These are phyloP conservation scores for Cynaeus angustus DNA, from an alignment of 2,888 invertebrate genomes.

Conservation along the genomic window DNA sequence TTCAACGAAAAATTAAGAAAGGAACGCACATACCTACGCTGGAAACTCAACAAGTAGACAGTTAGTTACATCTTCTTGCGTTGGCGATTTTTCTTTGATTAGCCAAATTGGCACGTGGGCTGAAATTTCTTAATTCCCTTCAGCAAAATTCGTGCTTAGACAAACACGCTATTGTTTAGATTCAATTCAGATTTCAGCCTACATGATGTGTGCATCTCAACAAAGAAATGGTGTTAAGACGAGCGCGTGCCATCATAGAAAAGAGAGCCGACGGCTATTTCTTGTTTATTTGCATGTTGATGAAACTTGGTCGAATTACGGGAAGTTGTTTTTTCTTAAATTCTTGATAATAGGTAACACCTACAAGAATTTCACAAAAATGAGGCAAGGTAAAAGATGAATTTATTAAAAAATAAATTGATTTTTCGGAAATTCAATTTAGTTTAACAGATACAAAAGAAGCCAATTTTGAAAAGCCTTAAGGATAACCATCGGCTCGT, in stretches of 20 bases:
- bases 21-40: not conserved
- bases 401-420: too few relatives aligned
- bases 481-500: too few relatives aligned
- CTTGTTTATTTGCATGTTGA: conserved; percentile 18
- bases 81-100: conserved; percentile 8
- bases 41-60: too few relatives aligned
- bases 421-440: too few relatives aligned
- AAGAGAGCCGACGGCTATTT: conserved; percentile 21
- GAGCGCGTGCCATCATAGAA: conserved; percentile 30
- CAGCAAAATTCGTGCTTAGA: conserved; percentile 18
- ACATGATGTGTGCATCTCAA: conserved; percentile 12
- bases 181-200: conserved; percentile 37
- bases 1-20: conserved; percentile 16
- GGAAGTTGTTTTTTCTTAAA: too few relatives aligned
- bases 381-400: too few relatives aligned
- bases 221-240: conserved; percentile 32
- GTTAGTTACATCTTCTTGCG: conserved; percentile 2
- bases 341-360: not conserved
- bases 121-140: conserved; percentile 33
- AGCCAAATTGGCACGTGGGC: conserved; percentile 26
- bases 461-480: too few relatives aligned
- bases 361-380: not conserved
- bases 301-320: not conserved
- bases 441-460: too few relatives aligned
- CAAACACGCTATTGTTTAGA: conserved; percentile 33